Conservation (phyloP, 1,140 invertebrate species). For the Eciton burchellii region DNA sequence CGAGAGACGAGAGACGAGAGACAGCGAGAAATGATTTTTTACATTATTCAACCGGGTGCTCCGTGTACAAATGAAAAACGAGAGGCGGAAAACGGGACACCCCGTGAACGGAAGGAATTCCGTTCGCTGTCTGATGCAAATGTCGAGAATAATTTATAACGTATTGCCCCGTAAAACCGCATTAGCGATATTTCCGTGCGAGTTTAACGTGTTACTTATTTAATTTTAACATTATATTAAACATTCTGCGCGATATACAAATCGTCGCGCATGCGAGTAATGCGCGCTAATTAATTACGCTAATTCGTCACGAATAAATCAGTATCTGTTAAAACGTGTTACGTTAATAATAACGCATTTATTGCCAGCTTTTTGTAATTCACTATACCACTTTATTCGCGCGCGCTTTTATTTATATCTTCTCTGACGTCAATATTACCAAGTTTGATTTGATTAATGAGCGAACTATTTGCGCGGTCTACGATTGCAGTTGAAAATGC, state of each 20-base stretch:
- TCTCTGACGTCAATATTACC: background rate
- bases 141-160: too few species aligned
- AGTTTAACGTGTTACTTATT: background rate
- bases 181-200: background rate
- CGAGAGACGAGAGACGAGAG: too few species aligned
- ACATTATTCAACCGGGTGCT: background rate
- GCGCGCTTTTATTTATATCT: background rate
- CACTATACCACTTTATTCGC: background rate
- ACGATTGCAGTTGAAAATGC: too few species aligned
- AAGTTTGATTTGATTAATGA: background rate
- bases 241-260: background rate
- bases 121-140: too few species aligned
- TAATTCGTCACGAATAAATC: constrained; percentile 4
- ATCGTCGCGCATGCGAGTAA: background rate
- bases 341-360: background rate
- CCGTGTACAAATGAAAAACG: background rate
- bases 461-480: background rate
- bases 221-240: background rate
- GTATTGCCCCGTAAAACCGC: background rate
- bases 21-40: constrained; percentile 11
- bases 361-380: background rate
- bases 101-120: too few species aligned
- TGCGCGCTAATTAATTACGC: background rate
- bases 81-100: too few species aligned
- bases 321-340: background rate